phyloP scores from a whole-genome alignment of 2,113 vertebrate genomes.

The Steatornis caripensis region DNA sequence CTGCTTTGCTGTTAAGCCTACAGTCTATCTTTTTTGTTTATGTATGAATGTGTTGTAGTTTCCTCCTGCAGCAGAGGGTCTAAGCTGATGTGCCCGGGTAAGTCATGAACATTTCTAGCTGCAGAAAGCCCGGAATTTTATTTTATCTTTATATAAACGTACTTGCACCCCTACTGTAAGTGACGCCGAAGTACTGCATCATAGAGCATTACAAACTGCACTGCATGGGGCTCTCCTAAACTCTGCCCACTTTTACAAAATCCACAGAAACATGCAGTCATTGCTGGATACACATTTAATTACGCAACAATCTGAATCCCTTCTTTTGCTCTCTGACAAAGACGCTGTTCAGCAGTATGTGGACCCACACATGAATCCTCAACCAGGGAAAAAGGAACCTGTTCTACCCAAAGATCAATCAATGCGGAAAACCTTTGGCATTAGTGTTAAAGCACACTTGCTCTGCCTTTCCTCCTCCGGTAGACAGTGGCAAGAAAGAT shows the following conservation, averaged over 20 bases:
- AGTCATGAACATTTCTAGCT: neutral
- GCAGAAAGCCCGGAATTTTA: neutral
- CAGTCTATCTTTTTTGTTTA: neutral
- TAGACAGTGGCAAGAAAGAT: neutral
- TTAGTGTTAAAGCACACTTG: neutral
- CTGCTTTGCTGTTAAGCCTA: neutral
- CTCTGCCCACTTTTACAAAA: neutral
- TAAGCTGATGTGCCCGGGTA: neutral
- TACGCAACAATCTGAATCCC: neutral
- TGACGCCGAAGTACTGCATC: neutral
- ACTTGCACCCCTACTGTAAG: neutral
- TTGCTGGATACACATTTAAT: neutral
- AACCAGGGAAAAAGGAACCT: neutral
- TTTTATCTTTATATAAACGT: neutral
- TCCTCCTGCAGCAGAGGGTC: neutral
- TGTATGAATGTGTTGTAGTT: rapidly evolving
- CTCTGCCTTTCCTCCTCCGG: neutral
- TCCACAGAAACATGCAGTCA: rapidly evolving
- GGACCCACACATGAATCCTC: neutral
- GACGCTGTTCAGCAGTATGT: neutral
- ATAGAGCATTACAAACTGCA: neutral
- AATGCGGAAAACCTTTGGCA: neutral
- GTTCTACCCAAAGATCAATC: neutral
- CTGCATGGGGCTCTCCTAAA: neutral
- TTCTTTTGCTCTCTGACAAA: neutral